These are phyloP conservation scores for Patella vulgata DNA, from an alignment of 1,140 invertebrate genomes.

Conservation along the genomic window DNA sequence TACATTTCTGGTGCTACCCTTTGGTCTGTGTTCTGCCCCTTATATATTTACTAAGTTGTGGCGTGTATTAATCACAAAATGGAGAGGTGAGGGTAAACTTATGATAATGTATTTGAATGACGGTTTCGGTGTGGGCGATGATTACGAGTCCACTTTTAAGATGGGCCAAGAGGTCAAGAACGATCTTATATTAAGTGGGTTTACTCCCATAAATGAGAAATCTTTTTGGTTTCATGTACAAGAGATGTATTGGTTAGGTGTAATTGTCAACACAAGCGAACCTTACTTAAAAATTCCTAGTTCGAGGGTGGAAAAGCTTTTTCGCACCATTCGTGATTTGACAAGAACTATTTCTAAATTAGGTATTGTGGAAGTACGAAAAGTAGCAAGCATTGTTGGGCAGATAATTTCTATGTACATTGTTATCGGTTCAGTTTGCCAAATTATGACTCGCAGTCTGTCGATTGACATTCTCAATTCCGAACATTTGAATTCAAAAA, in stretches of 20 bases:
- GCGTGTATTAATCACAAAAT: slow-evolving; percentile 11
- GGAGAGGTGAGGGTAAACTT: slow-evolving; percentile 11
- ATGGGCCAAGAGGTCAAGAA: not conserved
- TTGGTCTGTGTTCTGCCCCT: slow-evolving; percentile 10
- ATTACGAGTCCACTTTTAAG: not conserved
- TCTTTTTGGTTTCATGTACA: slow-evolving; percentile 12
- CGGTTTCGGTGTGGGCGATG: slow-evolving; percentile 12
- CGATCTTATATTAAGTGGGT: slow-evolving; percentile 12
- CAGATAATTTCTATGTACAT: no score
- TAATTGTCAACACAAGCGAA: not conserved
- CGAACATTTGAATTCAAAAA: no score
- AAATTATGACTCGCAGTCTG: no score
- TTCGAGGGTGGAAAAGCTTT: not conserved
- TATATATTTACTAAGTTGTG: slow-evolving; percentile 15
- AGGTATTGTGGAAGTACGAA: no score
- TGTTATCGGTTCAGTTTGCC: no score
- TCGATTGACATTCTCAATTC: no score
- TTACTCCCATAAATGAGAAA: slow-evolving; percentile 10
- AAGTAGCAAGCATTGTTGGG: no score
- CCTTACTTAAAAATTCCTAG: not conserved
- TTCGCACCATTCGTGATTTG: no score
- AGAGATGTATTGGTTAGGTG: slow-evolving; percentile 7
- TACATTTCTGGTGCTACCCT: slow-evolving; percentile 18
- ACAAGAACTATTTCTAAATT: no score
- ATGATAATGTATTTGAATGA: slow-evolving; percentile 19